A percentile compares a stretch with the other conserved stretches of the same genome.
phyloP scores from a whole-genome alignment of 2,113 vertebrate genomes.

The Cryptoleucopteryx plumbea region DNA sequence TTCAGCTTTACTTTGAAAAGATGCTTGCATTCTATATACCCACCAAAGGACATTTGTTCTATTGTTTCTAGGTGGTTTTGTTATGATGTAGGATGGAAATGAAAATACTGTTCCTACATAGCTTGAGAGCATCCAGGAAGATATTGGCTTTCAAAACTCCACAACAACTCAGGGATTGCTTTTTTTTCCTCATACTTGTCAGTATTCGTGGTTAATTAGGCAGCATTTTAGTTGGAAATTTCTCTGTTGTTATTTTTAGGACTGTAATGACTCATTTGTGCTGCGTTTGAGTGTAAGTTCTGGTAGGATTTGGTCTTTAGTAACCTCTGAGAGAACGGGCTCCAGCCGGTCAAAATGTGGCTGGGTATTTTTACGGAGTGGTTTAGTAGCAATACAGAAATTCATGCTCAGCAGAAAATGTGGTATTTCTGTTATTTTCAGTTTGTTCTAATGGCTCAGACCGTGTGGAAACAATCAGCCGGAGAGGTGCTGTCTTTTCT shows the following conservation, averaged over 20 bases:
- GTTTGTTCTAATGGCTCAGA: not conserved
- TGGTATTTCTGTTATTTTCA: not conserved
- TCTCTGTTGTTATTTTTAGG: constrained; percentile 49
- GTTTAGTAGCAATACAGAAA: not conserved
- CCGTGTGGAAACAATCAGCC: not conserved
- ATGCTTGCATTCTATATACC: rapidly evolving
- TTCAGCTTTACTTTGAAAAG: not conserved
- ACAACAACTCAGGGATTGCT: not conserved
- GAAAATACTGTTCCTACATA: not conserved
- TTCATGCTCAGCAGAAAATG: not conserved
- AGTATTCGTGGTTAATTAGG: constrained; percentile 44
- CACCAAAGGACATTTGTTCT: not conserved
- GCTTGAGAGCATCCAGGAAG: not conserved
- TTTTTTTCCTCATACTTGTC: not conserved
- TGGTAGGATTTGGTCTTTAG: constrained; percentile 14
- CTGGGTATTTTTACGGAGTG: not conserved
- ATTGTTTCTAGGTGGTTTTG: not conserved
- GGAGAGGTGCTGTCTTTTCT: not conserved
- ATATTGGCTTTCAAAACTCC: not conserved
- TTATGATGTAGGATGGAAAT: not conserved
- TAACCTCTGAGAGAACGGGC: not conserved
- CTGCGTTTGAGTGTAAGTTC: not conserved
- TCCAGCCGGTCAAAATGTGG: not conserved
- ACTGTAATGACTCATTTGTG: constrained; percentile 20
- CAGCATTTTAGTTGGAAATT: constrained; percentile 33